These are phyloP conservation scores for Salarias fasciatus DNA, from an alignment of 2,797 vertebrate species.

Conservation along the genomic window DNA sequence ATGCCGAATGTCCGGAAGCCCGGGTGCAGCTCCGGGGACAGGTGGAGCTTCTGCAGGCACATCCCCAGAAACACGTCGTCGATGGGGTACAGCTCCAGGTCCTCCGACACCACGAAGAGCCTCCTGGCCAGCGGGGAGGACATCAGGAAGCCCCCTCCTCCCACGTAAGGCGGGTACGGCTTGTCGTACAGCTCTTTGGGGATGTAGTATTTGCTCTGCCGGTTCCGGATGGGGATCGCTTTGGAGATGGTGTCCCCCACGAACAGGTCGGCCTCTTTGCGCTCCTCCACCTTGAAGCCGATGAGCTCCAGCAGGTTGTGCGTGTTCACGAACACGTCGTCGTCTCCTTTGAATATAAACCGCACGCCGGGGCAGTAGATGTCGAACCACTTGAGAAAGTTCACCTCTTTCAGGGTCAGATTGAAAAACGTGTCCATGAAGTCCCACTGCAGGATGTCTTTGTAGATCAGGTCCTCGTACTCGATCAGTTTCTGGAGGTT, in stretches of 20 bases:
- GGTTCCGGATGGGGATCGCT: constrained; percentile 85
- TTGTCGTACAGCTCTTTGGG: constrained; percentile 83
- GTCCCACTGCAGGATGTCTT: constrained; percentile 89
- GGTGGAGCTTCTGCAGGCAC: constrained; percentile 81
- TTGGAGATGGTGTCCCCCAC: constrained; percentile 87
- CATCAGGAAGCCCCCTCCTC: constrained; percentile 89
- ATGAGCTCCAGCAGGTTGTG: constrained; percentile 85
- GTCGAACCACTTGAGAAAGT: constrained; percentile 88
- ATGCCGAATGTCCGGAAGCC: constrained; percentile 88
- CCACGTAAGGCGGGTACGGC: constrained; percentile 87
- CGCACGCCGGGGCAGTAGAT: constrained; percentile 80
- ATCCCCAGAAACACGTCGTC: constrained; percentile 92
- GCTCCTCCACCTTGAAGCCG: constrained; percentile 69
- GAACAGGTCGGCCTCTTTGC: constrained; percentile 75
- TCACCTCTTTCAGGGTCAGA: constrained; percentile 87
- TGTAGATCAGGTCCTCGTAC: constrained; percentile 83
- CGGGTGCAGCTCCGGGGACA: constrained; percentile 81
- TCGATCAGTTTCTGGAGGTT: constrained; percentile 86
- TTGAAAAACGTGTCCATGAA: constrained; percentile 91
- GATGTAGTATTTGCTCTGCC: constrained; percentile 90
- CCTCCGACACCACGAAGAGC: constrained; percentile 77
- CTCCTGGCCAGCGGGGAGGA: constrained; percentile 74
- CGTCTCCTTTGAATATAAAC: constrained; percentile 89
- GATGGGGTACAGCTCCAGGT: constrained; percentile 86
- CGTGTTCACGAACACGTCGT: constrained; percentile 90